A percentile compares a stretch with the other conserved stretches of the same genome.
phyloP scores from a whole-genome alignment of 2,888 invertebrate genomes.

The Drosophila maculinotata region DNA sequence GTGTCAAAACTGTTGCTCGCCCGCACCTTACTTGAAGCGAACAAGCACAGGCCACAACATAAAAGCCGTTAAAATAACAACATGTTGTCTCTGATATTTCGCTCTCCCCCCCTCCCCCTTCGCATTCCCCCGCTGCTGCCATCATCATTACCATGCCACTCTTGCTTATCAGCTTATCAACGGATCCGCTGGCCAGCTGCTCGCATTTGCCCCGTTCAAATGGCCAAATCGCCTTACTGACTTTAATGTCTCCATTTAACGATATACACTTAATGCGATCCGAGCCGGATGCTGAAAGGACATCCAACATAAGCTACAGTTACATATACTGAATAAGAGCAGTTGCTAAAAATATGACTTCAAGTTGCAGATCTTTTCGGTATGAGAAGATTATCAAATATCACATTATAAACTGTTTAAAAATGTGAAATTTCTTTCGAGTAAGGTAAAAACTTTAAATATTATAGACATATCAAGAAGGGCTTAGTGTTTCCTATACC shows the following conservation, averaged over 20 bases:
- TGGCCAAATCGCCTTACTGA: conserved; percentile 21
- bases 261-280: conserved; percentile 8
- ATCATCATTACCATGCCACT: conserved; percentile 2
- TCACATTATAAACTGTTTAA: no score
- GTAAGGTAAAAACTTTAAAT: no score
- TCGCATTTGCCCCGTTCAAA: conserved; percentile 20
- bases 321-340: not conserved
- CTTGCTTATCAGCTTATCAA: conserved; percentile 44
- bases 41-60: not conserved
- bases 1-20: conserved; percentile 44
- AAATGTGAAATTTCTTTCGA: no score
- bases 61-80: conserved; percentile 40
- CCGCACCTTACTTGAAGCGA: conserved; percentile 35
- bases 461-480: no score
- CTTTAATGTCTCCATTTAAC: conserved; percentile 5
- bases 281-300: no score
- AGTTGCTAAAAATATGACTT: no score
- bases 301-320: not conserved
- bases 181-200: conserved; percentile 26
- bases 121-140: not conserved
- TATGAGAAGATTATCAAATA: no score
- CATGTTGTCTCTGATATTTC: no score
- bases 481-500: no score
- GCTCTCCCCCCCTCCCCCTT: not conserved
- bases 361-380: no score